A percentile compares a stretch with the other conserved stretches of the same genome.
These are phyloP conservation scores for Agrotis exclamationis DNA, from an alignment of 2,888 invertebrate species.

Conservation along the genomic window DNA sequence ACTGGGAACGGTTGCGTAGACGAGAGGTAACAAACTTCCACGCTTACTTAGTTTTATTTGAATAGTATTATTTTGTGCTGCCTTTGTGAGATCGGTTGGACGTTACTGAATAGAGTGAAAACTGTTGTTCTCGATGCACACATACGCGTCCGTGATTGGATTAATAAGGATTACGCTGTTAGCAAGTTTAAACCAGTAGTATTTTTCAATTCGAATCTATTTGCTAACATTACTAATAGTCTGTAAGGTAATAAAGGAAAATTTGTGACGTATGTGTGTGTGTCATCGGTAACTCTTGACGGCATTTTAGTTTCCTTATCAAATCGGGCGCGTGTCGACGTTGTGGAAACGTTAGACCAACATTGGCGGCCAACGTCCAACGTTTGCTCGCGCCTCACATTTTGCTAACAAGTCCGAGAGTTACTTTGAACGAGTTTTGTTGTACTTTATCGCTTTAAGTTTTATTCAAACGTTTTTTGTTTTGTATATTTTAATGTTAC, in stretches of 20 bases:
- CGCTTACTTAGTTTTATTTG: slow-evolving; percentile 71
- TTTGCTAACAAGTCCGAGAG: slow-evolving; percentile 82
- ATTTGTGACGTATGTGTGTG: slow-evolving; percentile 65
- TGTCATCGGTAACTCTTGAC: slow-evolving; percentile 68
- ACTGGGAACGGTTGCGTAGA: slow-evolving; percentile 89
- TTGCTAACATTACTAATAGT: slow-evolving; percentile 62
- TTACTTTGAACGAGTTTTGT: slow-evolving; percentile 76
- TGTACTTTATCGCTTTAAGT: slow-evolving; percentile 76
- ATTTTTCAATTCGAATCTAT: slow-evolving; percentile 57
- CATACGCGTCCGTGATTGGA: slow-evolving; percentile 44
- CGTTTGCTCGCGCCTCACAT: slow-evolving; percentile 81
- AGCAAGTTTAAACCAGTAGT: slow-evolving; percentile 44
- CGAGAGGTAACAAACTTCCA: slow-evolving; percentile 67
- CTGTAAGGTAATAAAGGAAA: slow-evolving; percentile 65
- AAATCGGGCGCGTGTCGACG: slow-evolving; percentile 74
- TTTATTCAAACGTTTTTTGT: slow-evolving; percentile 80
- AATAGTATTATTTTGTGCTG: slow-evolving; percentile 70
- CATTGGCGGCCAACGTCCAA: slow-evolving; percentile 75
- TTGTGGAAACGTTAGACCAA: slow-evolving; percentile 71
- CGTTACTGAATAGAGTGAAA: slow-evolving; percentile 60
- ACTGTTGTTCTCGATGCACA: slow-evolving; percentile 55
- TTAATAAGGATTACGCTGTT: slow-evolving; percentile 49
- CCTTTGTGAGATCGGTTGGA: slow-evolving; percentile 71
- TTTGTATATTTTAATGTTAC: slow-evolving; percentile 76
- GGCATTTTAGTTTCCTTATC: slow-evolving; percentile 75